A percentile compares a stretch with the other conserved stretches of the same genome.
These are phyloP conservation scores for Hirtodrosophila cameraria DNA, from an alignment of 2,888 invertebrate species.

Conservation along the genomic window DNA sequence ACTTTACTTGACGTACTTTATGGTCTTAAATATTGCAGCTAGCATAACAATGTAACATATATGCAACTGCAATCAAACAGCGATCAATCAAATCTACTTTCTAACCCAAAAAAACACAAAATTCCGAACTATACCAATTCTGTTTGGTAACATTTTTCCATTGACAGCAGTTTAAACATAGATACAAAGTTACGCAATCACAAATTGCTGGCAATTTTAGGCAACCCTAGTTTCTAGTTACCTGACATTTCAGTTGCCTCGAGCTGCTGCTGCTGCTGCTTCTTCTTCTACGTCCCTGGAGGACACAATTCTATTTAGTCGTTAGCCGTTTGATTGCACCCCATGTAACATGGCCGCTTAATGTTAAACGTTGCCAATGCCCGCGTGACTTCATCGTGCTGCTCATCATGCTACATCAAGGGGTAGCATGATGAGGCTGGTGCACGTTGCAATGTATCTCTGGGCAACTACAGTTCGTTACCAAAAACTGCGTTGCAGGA, in stretches of 20 bases:
- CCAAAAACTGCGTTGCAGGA: conserved; percentile 64
- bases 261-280: background rate
- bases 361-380: conserved; percentile 72
- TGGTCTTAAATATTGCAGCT: too few species aligned
- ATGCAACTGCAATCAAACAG: too few species aligned
- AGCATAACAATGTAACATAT: too few species aligned
- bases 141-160: too few species aligned
- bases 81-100: too few species aligned
- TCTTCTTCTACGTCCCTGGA: background rate
- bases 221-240: conserved; percentile 21
- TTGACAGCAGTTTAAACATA: background rate
- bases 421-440: too few species aligned
- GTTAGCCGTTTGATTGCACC: conserved; percentile 75
- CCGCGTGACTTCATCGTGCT: conserved; percentile 55
- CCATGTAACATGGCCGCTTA: conserved; percentile 74
- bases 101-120: too few species aligned
- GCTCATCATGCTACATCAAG: conserved; percentile 58
- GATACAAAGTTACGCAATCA: background rate
- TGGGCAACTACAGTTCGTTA: conserved; percentile 67
- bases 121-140: too few species aligned
- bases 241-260: conserved; percentile 27
- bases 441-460: too few species aligned
- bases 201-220: background rate
- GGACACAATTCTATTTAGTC: conserved; percentile 71
- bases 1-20: too few species aligned